A percentile compares a stretch with the other conserved stretches of the same genome.
These are phyloP conservation scores for Noctua janthe DNA, from an alignment of 2,888 invertebrate genomes.

Conservation along the genomic window DNA sequence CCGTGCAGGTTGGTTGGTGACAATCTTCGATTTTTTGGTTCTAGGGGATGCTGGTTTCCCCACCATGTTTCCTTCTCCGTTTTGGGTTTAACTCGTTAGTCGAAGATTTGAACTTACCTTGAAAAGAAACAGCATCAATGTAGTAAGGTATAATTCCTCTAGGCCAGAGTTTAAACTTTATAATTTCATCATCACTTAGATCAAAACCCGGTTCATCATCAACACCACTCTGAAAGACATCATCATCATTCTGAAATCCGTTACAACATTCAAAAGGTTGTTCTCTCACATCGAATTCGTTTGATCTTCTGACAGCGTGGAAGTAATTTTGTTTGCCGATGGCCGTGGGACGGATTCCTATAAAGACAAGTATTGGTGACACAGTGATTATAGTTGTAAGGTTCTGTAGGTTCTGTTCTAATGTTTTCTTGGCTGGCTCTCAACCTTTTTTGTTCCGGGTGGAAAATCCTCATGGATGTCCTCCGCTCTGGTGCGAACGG, in stretches of 20 bases:
- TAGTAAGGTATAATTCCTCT: constrained; percentile 80
- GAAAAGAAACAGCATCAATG: constrained; percentile 81
- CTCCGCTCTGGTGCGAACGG: no score
- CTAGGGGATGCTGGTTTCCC: neutral
- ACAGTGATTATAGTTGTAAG: neutral
- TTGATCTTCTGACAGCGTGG: neutral
- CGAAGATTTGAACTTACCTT: constrained; percentile 70
- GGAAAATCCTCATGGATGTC: no score
- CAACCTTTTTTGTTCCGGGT: no score
- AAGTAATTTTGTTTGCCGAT: neutral
- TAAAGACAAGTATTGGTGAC: neutral
- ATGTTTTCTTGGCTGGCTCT: neutral
- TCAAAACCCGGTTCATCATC: constrained; percentile 73
- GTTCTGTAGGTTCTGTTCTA: neutral
- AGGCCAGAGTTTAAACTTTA: constrained; percentile 82
- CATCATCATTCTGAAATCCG: neutral
- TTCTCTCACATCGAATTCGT: neutral
- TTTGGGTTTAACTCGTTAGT: neutral
- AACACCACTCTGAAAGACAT: rapidly evolving
- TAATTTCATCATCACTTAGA: constrained; percentile 73
- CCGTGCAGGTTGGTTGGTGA: neutral
- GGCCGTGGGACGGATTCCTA: neutral
- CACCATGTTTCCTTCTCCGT: neutral
- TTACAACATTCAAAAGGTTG: neutral
- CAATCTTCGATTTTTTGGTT: neutral